Conservation (phyloP, 2,113 vertebrate genomes). For the Taxidea taxus region DNA sequence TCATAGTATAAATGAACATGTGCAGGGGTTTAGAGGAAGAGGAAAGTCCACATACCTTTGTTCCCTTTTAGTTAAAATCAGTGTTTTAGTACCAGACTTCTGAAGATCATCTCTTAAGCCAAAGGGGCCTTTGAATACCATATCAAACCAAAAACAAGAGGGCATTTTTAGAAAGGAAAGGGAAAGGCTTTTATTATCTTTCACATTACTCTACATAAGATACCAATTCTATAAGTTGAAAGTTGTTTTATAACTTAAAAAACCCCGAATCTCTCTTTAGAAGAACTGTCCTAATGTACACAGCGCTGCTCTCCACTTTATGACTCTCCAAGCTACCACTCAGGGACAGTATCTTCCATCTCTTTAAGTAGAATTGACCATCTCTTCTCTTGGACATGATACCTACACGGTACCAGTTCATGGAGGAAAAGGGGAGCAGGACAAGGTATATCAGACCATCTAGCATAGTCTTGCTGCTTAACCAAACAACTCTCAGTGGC, state of each 20-base stretch:
- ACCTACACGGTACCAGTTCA: not conserved
- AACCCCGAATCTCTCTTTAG: not conserved
- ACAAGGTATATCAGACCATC: not conserved
- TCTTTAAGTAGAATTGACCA: not conserved
- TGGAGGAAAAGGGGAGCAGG: not conserved
- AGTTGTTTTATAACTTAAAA: not conserved
- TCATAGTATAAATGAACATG: not conserved
- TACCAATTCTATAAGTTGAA: not conserved
- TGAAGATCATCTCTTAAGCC: not conserved
- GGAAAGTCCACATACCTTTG: not conserved
- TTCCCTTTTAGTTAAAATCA: not conserved
- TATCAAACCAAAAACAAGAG: not conserved
- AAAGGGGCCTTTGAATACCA: not conserved
- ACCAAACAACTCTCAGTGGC: not conserved
- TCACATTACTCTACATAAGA: not conserved
- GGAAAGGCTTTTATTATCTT: not conserved
- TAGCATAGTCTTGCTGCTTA: not conserved
- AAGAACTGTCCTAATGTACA: not conserved
- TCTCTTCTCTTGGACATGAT: not conserved
- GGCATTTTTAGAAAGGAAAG: not conserved
- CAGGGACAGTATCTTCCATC: not conserved
- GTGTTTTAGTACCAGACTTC: not conserved
- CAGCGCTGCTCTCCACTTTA: not conserved
- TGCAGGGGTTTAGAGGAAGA: not conserved
- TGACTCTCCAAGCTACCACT: not conserved